Conservation (phyloP, 2,113 vertebrate genomes). For the Elanoides forficatus region DNA sequence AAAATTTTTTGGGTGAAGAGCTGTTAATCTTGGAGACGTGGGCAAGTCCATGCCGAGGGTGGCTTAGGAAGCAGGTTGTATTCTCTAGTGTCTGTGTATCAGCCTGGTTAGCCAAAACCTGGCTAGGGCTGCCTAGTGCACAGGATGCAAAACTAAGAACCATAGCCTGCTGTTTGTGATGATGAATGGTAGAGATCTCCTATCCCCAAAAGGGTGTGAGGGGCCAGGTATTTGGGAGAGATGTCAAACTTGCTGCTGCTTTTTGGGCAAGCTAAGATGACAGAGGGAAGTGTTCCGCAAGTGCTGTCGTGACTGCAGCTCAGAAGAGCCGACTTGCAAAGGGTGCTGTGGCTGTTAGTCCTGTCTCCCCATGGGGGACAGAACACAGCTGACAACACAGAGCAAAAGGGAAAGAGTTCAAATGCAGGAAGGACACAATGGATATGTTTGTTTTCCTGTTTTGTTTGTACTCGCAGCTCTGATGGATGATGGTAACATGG, state of each 20-base stretch:
- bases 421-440: not conserved
- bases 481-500: not conserved
- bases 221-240: not conserved
- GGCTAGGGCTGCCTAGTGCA: not conserved
- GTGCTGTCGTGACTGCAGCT: fast-evolving
- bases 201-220: not conserved
- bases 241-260: not conserved
- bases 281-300: not conserved
- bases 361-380: not conserved
- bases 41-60: not conserved
- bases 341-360: not conserved
- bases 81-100: not conserved
- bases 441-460: not conserved
- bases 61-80: not conserved
- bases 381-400: slow-evolving; percentile 52
- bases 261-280: not conserved
- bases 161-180: not conserved
- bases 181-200: not conserved
- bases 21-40: not conserved
- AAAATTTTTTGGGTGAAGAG: not conserved
- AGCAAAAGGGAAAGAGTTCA: slow-evolving; percentile 11
- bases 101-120: not conserved
- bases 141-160: not conserved
- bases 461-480: not conserved
- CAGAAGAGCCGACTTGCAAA: not conserved